Percentiles rank a stretch among this genome's conserved stretches.
Conservation (phyloP, 2,888 invertebrate species). For the Punctoribates punctum region DNA sequence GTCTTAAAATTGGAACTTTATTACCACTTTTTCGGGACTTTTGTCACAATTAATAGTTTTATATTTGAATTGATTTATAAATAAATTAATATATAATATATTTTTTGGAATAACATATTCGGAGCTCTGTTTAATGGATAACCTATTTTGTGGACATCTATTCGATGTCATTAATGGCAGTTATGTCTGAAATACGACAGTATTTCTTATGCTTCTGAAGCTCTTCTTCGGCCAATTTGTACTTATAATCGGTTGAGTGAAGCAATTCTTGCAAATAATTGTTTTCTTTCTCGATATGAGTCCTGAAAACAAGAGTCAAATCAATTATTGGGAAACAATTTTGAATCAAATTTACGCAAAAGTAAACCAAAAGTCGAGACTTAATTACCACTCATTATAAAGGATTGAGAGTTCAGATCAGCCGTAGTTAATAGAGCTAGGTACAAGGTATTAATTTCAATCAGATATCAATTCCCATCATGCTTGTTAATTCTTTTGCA, state of each 20-base stretch:
- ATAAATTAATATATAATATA: too few species aligned
- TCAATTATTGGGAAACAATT: neutral
- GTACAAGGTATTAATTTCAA: too few species aligned
- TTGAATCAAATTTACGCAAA: neutral
- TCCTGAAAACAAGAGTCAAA: neutral
- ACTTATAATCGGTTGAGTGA: slow-evolving; percentile 9
- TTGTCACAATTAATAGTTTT: too few species aligned
- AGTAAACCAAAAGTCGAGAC: neutral
- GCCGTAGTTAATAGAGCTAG: too few species aligned
- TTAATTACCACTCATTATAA: too few species aligned
- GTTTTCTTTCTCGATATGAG: slow-evolving; percentile 11
- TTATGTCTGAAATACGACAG: slow-evolving; percentile 5
- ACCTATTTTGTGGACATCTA: neutral
- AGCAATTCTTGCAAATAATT: neutral
- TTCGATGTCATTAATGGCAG: slow-evolving; percentile 5
- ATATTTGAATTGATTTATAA: too few species aligned
- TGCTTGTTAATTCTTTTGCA: too few species aligned
- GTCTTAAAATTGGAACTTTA: neutral
- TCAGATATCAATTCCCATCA: too few species aligned
- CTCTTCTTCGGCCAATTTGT: slow-evolving; percentile 23
- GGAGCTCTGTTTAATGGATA: neutral
- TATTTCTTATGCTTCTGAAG: neutral
- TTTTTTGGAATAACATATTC: too few species aligned
- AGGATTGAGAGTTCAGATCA: too few species aligned
- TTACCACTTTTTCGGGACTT: too few species aligned